Evolutionary conservation across 2,888 invertebrate genomes (phyloP), one percentile per base, ranked within the genome.

Genomic region (Phragmatobia fuliginosa): DNA sequence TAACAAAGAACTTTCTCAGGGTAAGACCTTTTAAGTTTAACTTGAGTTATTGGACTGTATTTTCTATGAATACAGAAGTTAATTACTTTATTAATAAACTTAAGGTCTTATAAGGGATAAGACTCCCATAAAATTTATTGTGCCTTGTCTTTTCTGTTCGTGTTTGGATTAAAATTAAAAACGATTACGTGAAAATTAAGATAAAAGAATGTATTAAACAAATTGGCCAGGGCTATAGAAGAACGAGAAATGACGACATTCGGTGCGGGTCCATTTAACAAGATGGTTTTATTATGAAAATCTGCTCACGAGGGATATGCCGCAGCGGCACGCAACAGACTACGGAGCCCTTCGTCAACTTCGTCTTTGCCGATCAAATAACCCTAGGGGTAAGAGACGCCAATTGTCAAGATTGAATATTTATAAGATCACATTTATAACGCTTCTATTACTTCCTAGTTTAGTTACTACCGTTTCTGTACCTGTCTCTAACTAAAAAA

Each of bases 201-300:
- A 82, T 80, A 76, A 73, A 65, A 72, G 71, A 75, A 84, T 77
- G 73, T 82, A 82, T 84, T 86, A 87, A 89, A 87, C 86, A 90
- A 91, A 91, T 91, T 91, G 90, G 84, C 80, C 76, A 79, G 83
- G 83, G 83, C 85, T 77, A 83, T 79, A 80, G 85, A 83, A 83
- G 78, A 83, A 77, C 77, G 80, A 74, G 72, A 77, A 83, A 86
- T 81, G 81, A 80, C 81, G 79, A 80, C 84, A 83, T 86, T 87
- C 84, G 85, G 83, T 85, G 80, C 76, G 88, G 88, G 88, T 85
- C 89, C 88, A 90, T 90, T 92, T 92, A 90, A 85, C 83, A 83
- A 82, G 88, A 92, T 90, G 90, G 89, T 90, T 91, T 91, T 92
- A 92, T 92, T 92, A 92, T 92, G 91, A 92, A 92, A 92, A 92